Evolutionary conservation across 2,113 vertebrate species (phyloP), one percentile per base, ranked within the genome.

Genomic region (Peromyscus californicus): DNA sequence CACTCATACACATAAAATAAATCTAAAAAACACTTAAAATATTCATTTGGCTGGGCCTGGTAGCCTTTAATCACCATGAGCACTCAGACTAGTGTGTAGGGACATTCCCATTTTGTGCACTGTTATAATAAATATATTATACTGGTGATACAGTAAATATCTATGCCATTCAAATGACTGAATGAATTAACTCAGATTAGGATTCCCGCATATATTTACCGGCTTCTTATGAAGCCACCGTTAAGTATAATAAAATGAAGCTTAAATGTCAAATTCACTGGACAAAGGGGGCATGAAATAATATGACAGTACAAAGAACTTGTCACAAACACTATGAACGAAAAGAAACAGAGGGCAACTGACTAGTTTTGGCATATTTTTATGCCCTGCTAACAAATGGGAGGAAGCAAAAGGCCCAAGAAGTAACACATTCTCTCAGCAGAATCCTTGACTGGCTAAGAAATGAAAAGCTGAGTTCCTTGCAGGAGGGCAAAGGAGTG

Each of bases 181-280:
- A 92, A 36, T 31, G 26, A 65, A 87, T 85, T 67, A 86, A 67
- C n/a, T 70, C 63, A 31, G 21, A 36, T 85, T 80, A 79, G 13
- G 24, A 24, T 76, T 94, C 48, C 79, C 39, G 22, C 1, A 19
- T 19, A 85, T 16, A 29, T 88, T 72, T 48, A 70, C n/a, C 51
- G 63, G 22, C 45, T 88, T 91, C 76, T 92, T 86, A 48, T 33
- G 76, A 90, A 95, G 15, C 29, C 31, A 93, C 29, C 90, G 36
- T 70, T 51, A 74, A 90, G 70, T 36, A 42, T 0, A 94, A 63
- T 42, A 85, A 92, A 89, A 86, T 10, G 4, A 93, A 51, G 54
- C 36, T 83, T 67, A 90, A 88, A 72, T 79, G n/a, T 80, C 17
- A 69, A 79, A 94, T 45, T 80, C 70, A 51, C 9, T 89, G 61